A percentile compares a stretch with the other conserved stretches of the same genome.
phyloP scores from a whole-genome alignment of 2,888 invertebrate species.

The Nomada goodeniana region DNA sequence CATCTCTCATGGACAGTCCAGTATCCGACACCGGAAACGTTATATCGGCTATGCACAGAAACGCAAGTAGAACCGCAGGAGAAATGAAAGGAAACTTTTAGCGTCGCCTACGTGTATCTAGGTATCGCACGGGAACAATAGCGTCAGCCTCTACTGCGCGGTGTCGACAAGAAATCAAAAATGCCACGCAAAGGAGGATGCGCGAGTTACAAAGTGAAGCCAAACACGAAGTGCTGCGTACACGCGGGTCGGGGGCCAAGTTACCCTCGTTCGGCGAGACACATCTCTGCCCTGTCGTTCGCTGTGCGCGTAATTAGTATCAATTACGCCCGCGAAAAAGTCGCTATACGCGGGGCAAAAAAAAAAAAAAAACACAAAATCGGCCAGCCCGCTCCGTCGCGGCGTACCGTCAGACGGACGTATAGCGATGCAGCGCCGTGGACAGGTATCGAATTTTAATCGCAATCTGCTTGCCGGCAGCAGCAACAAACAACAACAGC shows the following conservation, averaged over 20 bases:
- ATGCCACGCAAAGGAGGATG: constrained; percentile 56
- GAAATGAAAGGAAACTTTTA: constrained; percentile 25
- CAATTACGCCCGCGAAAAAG: constrained; percentile 51
- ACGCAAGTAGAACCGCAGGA: constrained; percentile 20
- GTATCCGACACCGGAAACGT: constrained; percentile 69
- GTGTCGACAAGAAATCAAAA: constrained; percentile 47
- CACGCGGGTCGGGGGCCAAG: not conserved
- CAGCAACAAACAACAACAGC: constrained; percentile 45
- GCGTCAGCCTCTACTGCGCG: constrained; percentile 47
- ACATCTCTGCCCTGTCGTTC: constrained; percentile 5
- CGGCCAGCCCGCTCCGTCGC: constrained; percentile 65
- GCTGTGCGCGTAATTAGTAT: constrained; percentile 18
- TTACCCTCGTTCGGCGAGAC: not conserved
- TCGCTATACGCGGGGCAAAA: constrained; percentile 61
- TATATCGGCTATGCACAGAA: constrained; percentile 43
- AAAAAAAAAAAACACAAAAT: constrained; percentile 47
- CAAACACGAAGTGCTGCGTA: constrained; percentile 33
- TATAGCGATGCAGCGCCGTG: not conserved
- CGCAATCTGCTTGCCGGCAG: constrained; percentile 46
- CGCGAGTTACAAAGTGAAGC: constrained; percentile 56
- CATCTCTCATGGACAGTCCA: constrained; percentile 77
- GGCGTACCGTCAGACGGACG: constrained; percentile 32
- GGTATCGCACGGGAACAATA: constrained; percentile 37
- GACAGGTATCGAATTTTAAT: constrained; percentile 30
- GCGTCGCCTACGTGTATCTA: constrained; percentile 24